Percentiles rank a stretch among this genome's conserved stretches.
Evolutionary conservation across 2,797 vertebrate species (phyloP).

Genomic region (Valencia hispanica): DNA sequence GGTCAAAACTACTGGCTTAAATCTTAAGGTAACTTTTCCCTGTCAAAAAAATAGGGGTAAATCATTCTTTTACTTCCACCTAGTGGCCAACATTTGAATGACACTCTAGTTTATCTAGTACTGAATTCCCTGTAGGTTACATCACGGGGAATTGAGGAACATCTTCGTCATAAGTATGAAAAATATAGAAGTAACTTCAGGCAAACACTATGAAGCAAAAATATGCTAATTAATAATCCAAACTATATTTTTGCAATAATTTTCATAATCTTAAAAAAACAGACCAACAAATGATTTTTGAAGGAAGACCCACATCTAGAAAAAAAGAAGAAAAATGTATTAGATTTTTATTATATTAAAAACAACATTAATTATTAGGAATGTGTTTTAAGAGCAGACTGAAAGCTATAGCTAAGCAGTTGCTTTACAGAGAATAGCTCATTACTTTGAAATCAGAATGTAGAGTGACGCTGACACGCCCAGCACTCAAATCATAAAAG

Average conservation of each 20-base stretch:
- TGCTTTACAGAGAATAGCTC: slow-evolving; percentile 45
- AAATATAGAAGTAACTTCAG: not conserved
- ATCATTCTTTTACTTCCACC: slow-evolving; percentile 64
- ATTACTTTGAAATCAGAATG: slow-evolving; percentile 59
- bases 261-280: slow-evolving; percentile 5
- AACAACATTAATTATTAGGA: slow-evolving; percentile 30
- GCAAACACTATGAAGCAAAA: not conserved
- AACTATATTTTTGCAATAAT: not conserved
- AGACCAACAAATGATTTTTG: slow-evolving; percentile 13
- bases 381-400: slow-evolving; percentile 28
- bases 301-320: not conserved
- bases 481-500: slow-evolving; percentile 17
- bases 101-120: slow-evolving; percentile 6
- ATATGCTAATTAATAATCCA: not conserved
- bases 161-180: not conserved
- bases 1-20: slow-evolving; percentile 47
- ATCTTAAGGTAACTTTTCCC: slow-evolving; percentile 29
- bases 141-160: not conserved
- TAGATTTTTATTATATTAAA: slow-evolving; percentile 16
- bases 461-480: slow-evolving; percentile 41
- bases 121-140: not conserved
- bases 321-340: not conserved
- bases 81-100: slow-evolving; percentile 54
- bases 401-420: slow-evolving; percentile 30
- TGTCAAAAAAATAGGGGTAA: not conserved